These are phyloP conservation scores for Papilio elwesi DNA, from an alignment of 2,888 invertebrate genomes.

Conservation along the genomic window DNA sequence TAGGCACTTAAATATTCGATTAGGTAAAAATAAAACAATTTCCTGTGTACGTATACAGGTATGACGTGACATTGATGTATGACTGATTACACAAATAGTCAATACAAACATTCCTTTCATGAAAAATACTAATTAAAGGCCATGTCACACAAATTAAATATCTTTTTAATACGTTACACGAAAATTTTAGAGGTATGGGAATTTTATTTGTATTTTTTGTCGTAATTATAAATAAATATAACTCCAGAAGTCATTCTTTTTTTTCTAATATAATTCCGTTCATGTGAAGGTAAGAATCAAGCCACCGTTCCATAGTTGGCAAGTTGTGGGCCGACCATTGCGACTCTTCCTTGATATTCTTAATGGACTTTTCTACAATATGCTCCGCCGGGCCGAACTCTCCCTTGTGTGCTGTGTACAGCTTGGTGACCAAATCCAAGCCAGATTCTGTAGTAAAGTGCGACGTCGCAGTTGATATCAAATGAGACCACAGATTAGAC, in stretches of 20 bases:
- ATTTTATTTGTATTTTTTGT: too few species aligned
- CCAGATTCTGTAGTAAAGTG: constrained; percentile 90
- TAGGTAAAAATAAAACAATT: too few species aligned
- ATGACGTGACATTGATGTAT: too few species aligned
- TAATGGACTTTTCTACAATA: constrained; percentile 88
- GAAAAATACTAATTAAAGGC: too few species aligned
- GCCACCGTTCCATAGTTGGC: constrained; percentile 89
- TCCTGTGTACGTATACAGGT: too few species aligned
- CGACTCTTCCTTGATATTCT: constrained; percentile 89
- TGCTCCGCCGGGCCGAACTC: constrained; percentile 90
- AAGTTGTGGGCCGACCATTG: constrained; percentile 91
- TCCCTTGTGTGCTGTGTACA: constrained; percentile 86
- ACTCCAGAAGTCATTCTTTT: constrained; percentile 5
- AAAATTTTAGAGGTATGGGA: too few species aligned
- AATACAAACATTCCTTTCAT: too few species aligned
- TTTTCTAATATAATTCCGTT: constrained; percentile 57
- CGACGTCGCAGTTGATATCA: constrained; percentile 89
- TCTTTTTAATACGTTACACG: too few species aligned
- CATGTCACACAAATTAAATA: too few species aligned
- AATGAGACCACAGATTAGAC: constrained; percentile 90
- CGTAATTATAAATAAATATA: too few species aligned
- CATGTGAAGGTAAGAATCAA: constrained; percentile 74
- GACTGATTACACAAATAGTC: too few species aligned
- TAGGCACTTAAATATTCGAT: too few species aligned
- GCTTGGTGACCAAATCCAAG: constrained; percentile 86